A percentile compares a stretch with the other conserved stretches of the same genome.
Conservation (phyloP, 2,113 vertebrate genomes). For the Sphyrna mokarran region DNA sequence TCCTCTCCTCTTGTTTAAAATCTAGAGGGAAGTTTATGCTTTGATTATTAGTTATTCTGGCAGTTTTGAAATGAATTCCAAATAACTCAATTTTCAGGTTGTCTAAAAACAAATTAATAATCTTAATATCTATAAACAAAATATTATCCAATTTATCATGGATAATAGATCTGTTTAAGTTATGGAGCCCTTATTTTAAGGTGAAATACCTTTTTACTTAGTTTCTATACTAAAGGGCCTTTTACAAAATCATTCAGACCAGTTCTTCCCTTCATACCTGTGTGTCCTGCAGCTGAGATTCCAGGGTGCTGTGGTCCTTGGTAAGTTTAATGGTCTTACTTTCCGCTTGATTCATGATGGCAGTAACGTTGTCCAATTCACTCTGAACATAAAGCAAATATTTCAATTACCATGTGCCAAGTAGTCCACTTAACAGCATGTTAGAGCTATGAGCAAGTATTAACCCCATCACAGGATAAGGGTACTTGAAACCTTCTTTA, state of each 20-base stretch:
- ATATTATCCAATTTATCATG: not conserved
- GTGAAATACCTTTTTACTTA: not conserved
- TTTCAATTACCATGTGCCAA: not conserved
- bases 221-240: not conserved
- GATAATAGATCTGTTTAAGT: not conserved
- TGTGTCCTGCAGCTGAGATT: conserved; percentile 90
- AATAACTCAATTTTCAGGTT: not conserved
- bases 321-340: conserved; percentile 86
- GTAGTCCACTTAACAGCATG: not conserved
- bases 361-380: conserved; percentile 79
- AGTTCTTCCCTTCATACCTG: conserved; percentile 62
- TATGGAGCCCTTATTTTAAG: not conserved
- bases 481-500: not conserved
- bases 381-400: conserved; percentile 51
- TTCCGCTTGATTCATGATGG: conserved; percentile 74
- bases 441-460: not conserved
- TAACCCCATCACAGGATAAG: not conserved
- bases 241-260: not conserved
- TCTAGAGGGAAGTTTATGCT: too few relatives aligned
- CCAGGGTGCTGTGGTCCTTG: conserved; percentile 82
- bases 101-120: not conserved
- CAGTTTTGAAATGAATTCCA: not conserved
- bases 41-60: not conserved
- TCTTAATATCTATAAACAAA: not conserved
- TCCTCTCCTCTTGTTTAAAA: not conserved